Conservation (phyloP, 2,113 vertebrate genomes). For the Petromus typicus region DNA sequence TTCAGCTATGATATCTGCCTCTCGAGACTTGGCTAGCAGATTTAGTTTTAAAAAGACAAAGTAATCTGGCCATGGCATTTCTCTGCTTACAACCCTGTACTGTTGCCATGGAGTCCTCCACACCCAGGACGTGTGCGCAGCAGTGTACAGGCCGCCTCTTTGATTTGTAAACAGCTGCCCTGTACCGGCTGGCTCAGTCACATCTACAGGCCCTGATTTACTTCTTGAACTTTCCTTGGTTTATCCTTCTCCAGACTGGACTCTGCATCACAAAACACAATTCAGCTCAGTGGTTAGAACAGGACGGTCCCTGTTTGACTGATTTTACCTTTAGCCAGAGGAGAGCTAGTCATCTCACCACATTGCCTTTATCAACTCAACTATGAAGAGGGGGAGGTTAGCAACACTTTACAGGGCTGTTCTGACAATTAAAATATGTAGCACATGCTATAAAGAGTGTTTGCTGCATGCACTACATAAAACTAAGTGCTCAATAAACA, state of each 20-base stretch:
- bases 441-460: neutral
- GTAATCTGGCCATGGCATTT: neutral
- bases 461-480: neutral
- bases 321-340: neutral
- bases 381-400: neutral
- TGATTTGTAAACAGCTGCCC: neutral
- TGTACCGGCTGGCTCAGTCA: neutral
- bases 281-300: neutral
- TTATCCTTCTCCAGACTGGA: neutral
- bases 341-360: neutral
- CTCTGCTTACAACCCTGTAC: neutral
- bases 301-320: neutral
- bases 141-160: neutral
- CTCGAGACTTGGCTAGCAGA: neutral
- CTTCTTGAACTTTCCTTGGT: rapidly evolving
- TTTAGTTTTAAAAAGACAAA: neutral
- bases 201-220: neutral
- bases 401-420: neutral
- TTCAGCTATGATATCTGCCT: neutral
- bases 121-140: neutral
- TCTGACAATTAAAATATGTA: neutral
- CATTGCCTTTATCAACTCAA: neutral
- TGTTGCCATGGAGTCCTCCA: neutral
- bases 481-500: neutral
- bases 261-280: neutral